These are phyloP conservation scores for Thamnophis elegans DNA, from an alignment of 2,797 vertebrate species.

Conservation along the genomic window DNA sequence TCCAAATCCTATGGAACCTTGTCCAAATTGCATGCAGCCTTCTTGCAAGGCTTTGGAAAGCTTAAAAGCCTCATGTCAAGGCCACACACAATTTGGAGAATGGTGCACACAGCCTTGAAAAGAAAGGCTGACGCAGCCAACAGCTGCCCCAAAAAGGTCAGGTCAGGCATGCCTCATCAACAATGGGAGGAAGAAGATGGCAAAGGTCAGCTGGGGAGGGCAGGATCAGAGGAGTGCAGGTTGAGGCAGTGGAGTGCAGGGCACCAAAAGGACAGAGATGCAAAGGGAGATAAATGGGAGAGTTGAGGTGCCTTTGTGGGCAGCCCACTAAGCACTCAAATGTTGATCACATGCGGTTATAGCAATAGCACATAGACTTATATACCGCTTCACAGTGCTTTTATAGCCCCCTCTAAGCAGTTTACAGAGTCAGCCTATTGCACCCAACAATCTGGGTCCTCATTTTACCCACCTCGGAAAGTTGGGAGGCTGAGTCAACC, in stretches of 20 bases:
- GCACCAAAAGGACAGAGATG: background rate
- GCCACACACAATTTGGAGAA: background rate
- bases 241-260: background rate
- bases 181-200: background rate
- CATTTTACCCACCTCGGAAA: no score
- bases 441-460: no score
- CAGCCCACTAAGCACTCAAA: background rate
- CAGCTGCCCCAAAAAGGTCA: background rate
- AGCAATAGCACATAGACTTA: background rate
- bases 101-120: background rate
- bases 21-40: background rate
- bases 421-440: no score
- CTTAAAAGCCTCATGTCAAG: background rate
- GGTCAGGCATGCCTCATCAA: background rate
- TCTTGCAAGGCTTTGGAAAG: background rate
- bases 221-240: background rate
- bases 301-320: background rate
- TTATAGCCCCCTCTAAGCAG: no score
- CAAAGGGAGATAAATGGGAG: background rate
- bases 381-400: no score
- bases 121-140: background rate
- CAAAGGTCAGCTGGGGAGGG: background rate
- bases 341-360: background rate
- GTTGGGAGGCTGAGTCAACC: no score
- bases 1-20: background rate